Evolutionary conservation across 2,113 vertebrate species (phyloP), one percentile per base, ranked within the genome.

Genomic region (Mirounga angustirostris): DNA sequence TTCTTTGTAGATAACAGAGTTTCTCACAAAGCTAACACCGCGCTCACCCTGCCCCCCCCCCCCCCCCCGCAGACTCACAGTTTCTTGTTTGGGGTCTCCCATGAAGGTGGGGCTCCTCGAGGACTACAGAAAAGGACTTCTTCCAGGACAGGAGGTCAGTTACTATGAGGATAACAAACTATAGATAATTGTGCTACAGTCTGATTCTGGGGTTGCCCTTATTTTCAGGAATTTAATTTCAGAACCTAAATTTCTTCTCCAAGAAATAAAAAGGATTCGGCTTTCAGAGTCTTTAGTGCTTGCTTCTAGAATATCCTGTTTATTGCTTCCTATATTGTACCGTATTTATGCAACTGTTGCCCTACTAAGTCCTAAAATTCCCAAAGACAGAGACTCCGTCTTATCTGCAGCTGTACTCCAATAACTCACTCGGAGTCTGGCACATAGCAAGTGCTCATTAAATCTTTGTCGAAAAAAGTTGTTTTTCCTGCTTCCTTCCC

Each of bases 201-300:
- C 14, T 58, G 59, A 89, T 92, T 95, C 61, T 43, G n/a, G 8
- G 24, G 69, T 65, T 76, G 22, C 46, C 52, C 59, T 96, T 90
- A 36, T 59, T 88, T 96, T 85, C 46, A 65, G 36, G 28, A 97
- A 92, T 88, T 90, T 95, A 63, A 96, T 88, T 91, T 93, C 46
- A 78, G 33, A 87, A 81, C 46, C 76, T 86, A 65, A 50, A 73
- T 88, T 92, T 95, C 50, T 69, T 76, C 67, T 76, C 52, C 21
- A 91, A 88, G 59, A 93, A 79, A 54, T 74, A 87, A 26, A 93
- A 90, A 96, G 88, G 67, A n/a, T n/a, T 89, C 46, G 40, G 24
- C 10, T 82, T 79, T 78, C 56, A 94, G 85, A 95, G 36, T 89
- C 71, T 94, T 71, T 40, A 91, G 21, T 56, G 30, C 36, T 83